phyloP scores from a whole-genome alignment of 1,140 invertebrate species.

The Ganaspis sp. region DNA sequence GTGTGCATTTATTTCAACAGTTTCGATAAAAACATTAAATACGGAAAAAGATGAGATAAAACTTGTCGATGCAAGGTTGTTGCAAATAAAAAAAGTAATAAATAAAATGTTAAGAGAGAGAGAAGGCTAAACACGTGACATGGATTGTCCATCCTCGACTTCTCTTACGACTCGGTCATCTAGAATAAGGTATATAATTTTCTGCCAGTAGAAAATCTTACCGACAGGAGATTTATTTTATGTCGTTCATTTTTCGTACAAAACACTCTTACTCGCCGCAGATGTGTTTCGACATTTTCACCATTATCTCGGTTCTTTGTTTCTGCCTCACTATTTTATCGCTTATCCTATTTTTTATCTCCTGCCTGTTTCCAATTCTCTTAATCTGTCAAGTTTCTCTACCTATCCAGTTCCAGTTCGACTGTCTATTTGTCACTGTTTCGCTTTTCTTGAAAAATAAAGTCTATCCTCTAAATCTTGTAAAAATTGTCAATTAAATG shows the following conservation, averaged over 20 bases:
- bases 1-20: too few species aligned
- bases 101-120: background rate
- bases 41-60: background rate
- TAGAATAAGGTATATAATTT: background rate
- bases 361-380: background rate
- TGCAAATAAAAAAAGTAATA: background rate
- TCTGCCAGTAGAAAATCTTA: conserved; percentile 2
- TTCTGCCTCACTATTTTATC: conserved; percentile 13
- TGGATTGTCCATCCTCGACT: background rate
- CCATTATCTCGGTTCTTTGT: background rate
- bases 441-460: background rate
- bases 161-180: background rate
- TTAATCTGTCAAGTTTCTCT: conserved; percentile 19
- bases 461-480: too few species aligned
- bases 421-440: background rate
- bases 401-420: background rate
- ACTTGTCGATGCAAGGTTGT: background rate
- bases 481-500: too few species aligned
- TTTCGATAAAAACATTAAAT: too few species aligned
- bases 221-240: conserved; percentile 13
- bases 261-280: background rate
- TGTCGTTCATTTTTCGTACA: background rate
- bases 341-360: background rate
- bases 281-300: conserved; percentile 22
- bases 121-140: background rate